Evolutionary conservation across 2,888 invertebrate genomes (phyloP), one percentile per base, ranked within the genome.

Genomic region (Andrena flavipes): DNA sequence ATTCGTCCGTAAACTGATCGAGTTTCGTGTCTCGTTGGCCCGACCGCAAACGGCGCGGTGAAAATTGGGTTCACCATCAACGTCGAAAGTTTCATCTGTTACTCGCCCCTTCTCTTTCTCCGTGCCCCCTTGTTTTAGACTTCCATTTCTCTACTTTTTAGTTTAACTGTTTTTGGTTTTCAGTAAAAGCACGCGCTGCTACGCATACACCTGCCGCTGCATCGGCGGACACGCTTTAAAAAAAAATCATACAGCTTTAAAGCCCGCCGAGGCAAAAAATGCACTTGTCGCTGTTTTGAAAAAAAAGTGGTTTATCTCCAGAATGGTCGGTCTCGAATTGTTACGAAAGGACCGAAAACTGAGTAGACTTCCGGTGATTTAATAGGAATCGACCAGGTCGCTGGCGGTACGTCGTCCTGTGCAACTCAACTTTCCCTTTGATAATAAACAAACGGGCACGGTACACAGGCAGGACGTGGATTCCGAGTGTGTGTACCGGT

Each of bases 401-500:
- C 16, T 33, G 3, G 20, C 13, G 10, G 20, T 26, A 26, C 20
- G 23, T 56, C 48, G 13, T 23, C 20, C 16, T 16, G 49, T n/a
- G 29, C 35, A 54, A 71, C 62, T 62, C 75, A 71, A 35, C n/a
- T 71, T 54, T 23, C 2, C 26, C n/a, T 65, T 6, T 29, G 51
- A 54, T 76, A 71, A 72, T 63, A 63, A 42, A 72, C 33, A 76
- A 63, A 71, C 54, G 62, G 13, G n/a, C n/a, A 8, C 10, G 35
- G 10, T 16, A 4, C 42, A 16, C 16, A 16, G 42, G 42, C 42
- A 5, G 42, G 1, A 42, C 42, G 16, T 16, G 42, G 42, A 42
- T 42, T 5, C 42, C 16, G 42, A 16, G 42, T 42, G 42, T 42
- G 42, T 42, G 16, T 42, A 42, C 16, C 42, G 42, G 42, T 42